Base-by-base conservation (phyloP, 1,140 invertebrate genomes). In the Danaus plexippus region DNA sequence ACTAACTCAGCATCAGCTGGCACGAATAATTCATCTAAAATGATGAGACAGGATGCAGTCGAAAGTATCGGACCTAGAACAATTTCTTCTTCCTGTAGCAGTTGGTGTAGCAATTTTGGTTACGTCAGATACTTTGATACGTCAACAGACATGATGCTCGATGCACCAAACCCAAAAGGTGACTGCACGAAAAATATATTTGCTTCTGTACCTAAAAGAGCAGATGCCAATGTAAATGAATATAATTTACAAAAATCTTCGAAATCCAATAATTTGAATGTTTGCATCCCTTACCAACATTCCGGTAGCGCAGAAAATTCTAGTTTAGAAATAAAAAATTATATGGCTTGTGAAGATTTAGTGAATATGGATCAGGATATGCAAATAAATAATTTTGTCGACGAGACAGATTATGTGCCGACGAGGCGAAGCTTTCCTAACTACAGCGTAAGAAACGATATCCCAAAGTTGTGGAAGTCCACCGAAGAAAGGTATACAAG, bases 291-390 rank as follows among this genome's bases (percentile, higher is more conserved):
- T 64, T 63, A 64, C 57, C 86, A 88, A 81, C 78, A 85, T 75
- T 90, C 89, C 56, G 89, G 90, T 74, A 87, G 85, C 55, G 90
- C 89, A 8, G 88, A 91, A 66, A 87, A 88, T 64, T 91, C 90
- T 59, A 90, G 88, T 63, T 90, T 89, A 66, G 87, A 87, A 57
- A 85, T 82, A 32, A 79, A 87, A 15, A 66, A 87, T 48, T 90
- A 89, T 54, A 88, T 88, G 72, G 91, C 90, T 6, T 92, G 90
- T 71, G 91, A 92, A 82, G 90, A 92, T 85, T 73, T 92, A 60
- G 85, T 89, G 9, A 90, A 89, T 67, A 83, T 92, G 57, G 89
- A 90, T 66, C 90, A 89, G 64, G 87, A 87, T 76, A 88, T 85
- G 60, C 87, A 75, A 69, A 83, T 88, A 9, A 71, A 75, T 67